Evolutionary conservation across 1,140 invertebrate species (phyloP).

Genomic region (Drosophila punjabiensis): DNA sequence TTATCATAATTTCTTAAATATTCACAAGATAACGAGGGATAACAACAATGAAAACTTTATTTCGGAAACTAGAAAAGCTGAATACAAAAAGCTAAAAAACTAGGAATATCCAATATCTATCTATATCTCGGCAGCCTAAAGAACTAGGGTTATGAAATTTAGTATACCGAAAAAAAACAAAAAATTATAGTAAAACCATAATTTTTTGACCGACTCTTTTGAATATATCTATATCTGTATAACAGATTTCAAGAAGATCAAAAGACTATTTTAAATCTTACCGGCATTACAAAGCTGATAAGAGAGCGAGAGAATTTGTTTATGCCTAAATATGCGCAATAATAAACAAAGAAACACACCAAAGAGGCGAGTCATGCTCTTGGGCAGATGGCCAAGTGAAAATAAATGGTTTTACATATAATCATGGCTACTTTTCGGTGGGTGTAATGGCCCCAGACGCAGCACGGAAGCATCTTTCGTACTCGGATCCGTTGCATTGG

Average conservation of each 20-base stretch:
- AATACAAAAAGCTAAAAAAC: not conserved
- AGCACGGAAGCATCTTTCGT: slow-evolving; percentile 29
- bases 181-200: not conserved
- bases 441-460: slow-evolving; percentile 46
- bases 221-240: not conserved
- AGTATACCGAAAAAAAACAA: not conserved
- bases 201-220: not conserved
- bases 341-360: slow-evolving; percentile 69
- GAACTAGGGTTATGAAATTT: not conserved
- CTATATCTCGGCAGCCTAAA: not conserved
- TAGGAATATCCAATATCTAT: not conserved
- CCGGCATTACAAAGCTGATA: slow-evolving; percentile 41
- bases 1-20: not conserved
- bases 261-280: not conserved
- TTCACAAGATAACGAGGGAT: not conserved
- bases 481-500: slow-evolving; percentile 26
- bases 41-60: not conserved
- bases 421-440: slow-evolving; percentile 33
- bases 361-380: slow-evolving; percentile 70
- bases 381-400: slow-evolving; percentile 73
- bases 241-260: not conserved
- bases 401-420: slow-evolving; percentile 50
- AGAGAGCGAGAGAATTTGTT: slow-evolving; percentile 40
- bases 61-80: not conserved
- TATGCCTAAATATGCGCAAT: slow-evolving; percentile 49